Conservation (phyloP, 2,888 invertebrate species). For the Agrochola lota region DNA sequence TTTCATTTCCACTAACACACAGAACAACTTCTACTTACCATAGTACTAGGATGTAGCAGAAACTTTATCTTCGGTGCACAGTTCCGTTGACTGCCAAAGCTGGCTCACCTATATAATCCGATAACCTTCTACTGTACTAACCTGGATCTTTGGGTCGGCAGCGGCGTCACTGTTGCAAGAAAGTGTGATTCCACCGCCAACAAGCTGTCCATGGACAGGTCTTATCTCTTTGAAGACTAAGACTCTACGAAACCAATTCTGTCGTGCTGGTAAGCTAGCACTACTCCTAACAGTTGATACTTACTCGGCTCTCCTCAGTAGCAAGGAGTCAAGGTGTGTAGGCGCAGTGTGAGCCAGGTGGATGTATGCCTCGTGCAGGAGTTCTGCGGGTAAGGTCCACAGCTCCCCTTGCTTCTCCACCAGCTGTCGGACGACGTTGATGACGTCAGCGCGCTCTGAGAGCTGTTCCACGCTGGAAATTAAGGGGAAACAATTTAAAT, state of each 20-base stretch:
- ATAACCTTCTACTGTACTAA: background rate
- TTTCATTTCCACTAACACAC: background rate
- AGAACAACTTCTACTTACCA: background rate
- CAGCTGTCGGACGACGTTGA: slow-evolving; percentile 94
- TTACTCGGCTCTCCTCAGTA: slow-evolving; percentile 88
- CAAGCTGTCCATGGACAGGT: background rate
- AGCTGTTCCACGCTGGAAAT: slow-evolving; percentile 92
- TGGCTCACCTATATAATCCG: background rate
- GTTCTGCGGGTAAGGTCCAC: slow-evolving; percentile 93
- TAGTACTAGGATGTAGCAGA: background rate
- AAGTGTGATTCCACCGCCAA: background rate
- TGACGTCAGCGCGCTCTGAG: slow-evolving; percentile 96
- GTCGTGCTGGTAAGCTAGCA: background rate
- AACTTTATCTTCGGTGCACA: background rate
- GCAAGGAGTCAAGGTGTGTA: slow-evolving; percentile 93
- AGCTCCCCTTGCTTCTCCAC: slow-evolving; percentile 92
- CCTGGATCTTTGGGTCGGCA: background rate
- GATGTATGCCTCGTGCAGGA: slow-evolving; percentile 96
- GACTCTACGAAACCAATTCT: background rate
- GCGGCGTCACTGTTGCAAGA: background rate
- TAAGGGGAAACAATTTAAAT: background rate
- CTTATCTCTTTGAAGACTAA: background rate
- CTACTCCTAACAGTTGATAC: slow-evolving; percentile 67
- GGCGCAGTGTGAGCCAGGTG: slow-evolving; percentile 96
- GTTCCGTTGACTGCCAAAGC: background rate